Evolutionary conservation across 2,113 vertebrate genomes (phyloP).

Genomic region (Podarcis muralis): DNA sequence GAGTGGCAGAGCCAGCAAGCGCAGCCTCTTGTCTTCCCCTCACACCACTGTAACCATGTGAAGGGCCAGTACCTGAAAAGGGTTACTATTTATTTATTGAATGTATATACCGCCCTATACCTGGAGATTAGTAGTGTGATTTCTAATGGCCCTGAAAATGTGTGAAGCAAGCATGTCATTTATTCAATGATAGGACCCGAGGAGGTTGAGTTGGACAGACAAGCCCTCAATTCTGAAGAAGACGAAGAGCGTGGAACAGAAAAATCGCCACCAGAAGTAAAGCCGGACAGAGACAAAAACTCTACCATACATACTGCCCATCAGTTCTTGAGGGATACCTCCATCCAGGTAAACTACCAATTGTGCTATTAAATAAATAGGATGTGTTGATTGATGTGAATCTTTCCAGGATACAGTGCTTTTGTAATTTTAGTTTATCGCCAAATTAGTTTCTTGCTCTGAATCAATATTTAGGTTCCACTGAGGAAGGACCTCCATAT

Average conservation of each 20-base stretch:
- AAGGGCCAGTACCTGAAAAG: not conserved
- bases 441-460: not conserved
- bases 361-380: not conserved
- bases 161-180: not conserved
- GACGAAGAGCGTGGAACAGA: constrained; percentile 64
- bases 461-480: not conserved
- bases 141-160: not conserved
- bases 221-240: constrained; percentile 66
- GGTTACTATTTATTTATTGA: not conserved
- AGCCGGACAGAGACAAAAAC: constrained; percentile 79
- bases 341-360: constrained; percentile 64
- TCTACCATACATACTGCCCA: constrained; percentile 89
- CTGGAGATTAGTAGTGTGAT: not conserved
- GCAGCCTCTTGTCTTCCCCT: not conserved
- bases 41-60: no score
- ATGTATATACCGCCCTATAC: no score
- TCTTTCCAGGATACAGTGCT: not conserved
- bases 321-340: constrained; percentile 78
- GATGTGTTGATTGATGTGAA: not conserved
- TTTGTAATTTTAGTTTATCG: not conserved
- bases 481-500: not conserved
- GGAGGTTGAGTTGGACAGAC: constrained; percentile 78
- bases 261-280: constrained; percentile 63
- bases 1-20: not conserved
- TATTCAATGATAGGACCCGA: constrained; percentile 68